Base-by-base conservation (phyloP, 2,113 vertebrate species). In the Apteryx owenii region DNA sequence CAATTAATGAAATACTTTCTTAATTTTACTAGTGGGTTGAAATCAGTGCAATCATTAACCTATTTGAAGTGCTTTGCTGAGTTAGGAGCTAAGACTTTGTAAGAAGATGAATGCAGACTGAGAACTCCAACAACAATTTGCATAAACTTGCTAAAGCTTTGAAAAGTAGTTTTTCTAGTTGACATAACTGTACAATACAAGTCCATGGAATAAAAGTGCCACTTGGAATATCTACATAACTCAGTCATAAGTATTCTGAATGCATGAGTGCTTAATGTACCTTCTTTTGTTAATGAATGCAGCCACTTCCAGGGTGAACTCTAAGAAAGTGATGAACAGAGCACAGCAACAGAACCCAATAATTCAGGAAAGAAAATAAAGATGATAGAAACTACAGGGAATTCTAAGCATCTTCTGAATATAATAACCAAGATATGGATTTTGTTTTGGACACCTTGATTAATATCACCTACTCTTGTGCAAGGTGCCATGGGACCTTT, bases 41-140 rank as follows among this genome's bases (percentile, higher is more conserved):
- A 93, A 92, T 92, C 77, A 91, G 92, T 86, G 58, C 69, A 72
- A 85, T 97, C 89, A 89, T 93, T 97, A 92, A 95, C 83, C 72
- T 90, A 60, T 79, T 58, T 89, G 85, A 95, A 96, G 86, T 81
- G 31, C 76, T 94, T 81, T 97, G 79, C 90, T 90, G 80, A 88
- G 65, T 84, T 94, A 87, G 70, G 69, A 90, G 22, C 73, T 76
- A 68, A 78, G 83, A 89, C 56, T 88, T 95, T 69, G 8, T 88
- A 71, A 71, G 72, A 93, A 88, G 80, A 79, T 71, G 61, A 92
- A 90, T 90, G n/a, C 5, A 5, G 73, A 91, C 69, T 93, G 83
- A 48, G 29, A 92, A 94, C 77, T 93, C 65, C 42, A 82, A 85
- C 53, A 62, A 10, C 18, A 29, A 84, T 94, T 92, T 92, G 31